Conservation (phyloP, 2,797 vertebrate species). For the Darevskia nairensis region DNA sequence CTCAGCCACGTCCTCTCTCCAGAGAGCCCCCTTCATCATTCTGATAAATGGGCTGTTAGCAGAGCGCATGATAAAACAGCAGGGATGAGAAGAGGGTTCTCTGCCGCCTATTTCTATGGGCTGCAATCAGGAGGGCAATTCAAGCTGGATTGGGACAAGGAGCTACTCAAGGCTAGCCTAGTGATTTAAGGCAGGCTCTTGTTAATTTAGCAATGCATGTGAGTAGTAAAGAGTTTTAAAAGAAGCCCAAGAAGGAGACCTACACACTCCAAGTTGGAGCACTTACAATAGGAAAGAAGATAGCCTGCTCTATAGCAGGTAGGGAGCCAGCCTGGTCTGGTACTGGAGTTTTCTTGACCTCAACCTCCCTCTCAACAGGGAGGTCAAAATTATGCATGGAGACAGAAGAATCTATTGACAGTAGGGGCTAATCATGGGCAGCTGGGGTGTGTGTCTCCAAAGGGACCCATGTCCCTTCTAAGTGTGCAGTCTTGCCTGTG, state of each 20-base stretch:
- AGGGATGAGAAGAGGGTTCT: conserved; percentile 64
- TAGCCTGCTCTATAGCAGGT: not conserved
- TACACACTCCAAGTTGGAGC: not conserved
- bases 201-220: not conserved
- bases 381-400: not conserved
- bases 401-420: not conserved
- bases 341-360: not conserved
- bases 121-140: conserved; percentile 53
- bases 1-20: conserved; percentile 73
- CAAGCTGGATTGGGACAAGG: conserved; percentile 50
- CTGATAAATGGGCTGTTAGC: conserved; percentile 78
- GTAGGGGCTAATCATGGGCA: not conserved
- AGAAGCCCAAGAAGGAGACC: not conserved
- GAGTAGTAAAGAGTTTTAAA: not conserved
- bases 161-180: conserved; percentile 27
- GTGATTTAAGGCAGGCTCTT: conserved; percentile 39
- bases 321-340: not conserved
- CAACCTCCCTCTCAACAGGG: not conserved
- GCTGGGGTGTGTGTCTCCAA: not conserved
- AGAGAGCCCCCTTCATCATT: conserved; percentile 79
- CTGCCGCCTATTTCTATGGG: conserved; percentile 52
- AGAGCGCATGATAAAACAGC: conserved; percentile 67
- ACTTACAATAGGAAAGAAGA: no score
- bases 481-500: not conserved
- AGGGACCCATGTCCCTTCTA: not conserved